A percentile compares a stretch with the other conserved stretches of the same genome.
phyloP scores from a whole-genome alignment of 2,888 invertebrate genomes.

The Subacronicta megacephala region DNA sequence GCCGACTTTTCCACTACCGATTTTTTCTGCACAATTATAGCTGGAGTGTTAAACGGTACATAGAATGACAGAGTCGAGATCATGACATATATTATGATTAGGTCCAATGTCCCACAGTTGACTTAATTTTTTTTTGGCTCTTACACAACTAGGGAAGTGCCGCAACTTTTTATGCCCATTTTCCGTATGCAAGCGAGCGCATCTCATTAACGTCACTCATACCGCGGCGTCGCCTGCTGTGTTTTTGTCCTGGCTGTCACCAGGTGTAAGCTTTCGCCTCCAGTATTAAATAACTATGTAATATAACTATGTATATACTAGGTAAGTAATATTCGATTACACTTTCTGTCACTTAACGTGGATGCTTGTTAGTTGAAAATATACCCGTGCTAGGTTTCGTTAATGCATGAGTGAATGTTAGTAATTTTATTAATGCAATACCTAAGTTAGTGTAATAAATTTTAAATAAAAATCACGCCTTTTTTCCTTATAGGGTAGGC shows the following conservation, averaged over 20 bases:
- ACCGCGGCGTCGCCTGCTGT: constrained; percentile 34
- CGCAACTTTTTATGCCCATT: constrained; percentile 34
- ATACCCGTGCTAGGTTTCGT: constrained; percentile 30
- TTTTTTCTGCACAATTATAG: not conserved
- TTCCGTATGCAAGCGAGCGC: constrained; percentile 47
- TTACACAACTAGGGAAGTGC: constrained; percentile 21
- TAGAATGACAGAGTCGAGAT: too few species aligned
- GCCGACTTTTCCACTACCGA: not conserved
- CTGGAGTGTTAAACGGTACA: too few species aligned
- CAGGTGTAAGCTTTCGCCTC: constrained; percentile 54
- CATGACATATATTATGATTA: not conserved
- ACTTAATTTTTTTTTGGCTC: constrained; percentile 36
- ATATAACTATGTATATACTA: too few species aligned
- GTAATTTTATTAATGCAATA: constrained; percentile 14
- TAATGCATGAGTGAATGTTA: constrained; percentile 18
- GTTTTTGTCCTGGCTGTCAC: constrained; percentile 54
- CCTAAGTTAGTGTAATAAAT: not conserved
- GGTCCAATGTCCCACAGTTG: constrained; percentile 26
- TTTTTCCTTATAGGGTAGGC: too few species aligned
- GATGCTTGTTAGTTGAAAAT: constrained; percentile 33
- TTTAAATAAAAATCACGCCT: not conserved
- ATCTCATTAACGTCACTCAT: constrained; percentile 62
- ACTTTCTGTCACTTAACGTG: constrained; percentile 52
- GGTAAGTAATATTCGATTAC: constrained; percentile 58
- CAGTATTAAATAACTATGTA: constrained; percentile 57